These are phyloP conservation scores for Athalia circularis DNA, from an alignment of 2,888 invertebrate species.

Conservation along the genomic window DNA sequence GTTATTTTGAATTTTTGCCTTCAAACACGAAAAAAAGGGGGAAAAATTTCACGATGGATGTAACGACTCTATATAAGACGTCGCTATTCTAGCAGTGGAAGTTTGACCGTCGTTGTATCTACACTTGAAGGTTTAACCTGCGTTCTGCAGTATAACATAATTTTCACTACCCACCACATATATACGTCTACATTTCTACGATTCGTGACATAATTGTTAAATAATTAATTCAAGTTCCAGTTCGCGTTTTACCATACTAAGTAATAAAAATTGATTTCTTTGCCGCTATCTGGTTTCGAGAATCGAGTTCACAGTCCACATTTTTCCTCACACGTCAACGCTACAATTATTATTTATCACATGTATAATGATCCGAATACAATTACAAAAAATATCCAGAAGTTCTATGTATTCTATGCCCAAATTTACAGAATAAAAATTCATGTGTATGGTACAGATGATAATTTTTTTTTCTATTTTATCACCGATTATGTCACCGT, in stretches of 20 bases:
- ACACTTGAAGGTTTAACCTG: no score
- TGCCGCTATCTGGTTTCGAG: not conserved
- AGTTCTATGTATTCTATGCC: no score
- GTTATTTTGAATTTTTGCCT: not conserved
- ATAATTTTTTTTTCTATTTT: not conserved
- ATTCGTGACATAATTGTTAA: not conserved
- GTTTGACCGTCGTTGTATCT: no score
- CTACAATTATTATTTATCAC: no score
- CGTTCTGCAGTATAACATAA: no score
- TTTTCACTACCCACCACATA: no score
- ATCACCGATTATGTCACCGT: not conserved
- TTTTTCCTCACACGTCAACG: not conserved
- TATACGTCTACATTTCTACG: not conserved
- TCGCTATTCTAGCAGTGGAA: no score
- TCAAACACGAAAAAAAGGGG: not conserved
- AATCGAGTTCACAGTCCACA: not conserved
- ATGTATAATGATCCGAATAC: no score
- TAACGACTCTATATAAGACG: no score
- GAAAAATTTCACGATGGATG: not conserved
- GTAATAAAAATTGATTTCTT: slow-evolving; percentile 11
- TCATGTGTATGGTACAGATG: not conserved
- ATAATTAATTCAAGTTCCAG: not conserved
- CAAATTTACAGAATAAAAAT: not conserved
- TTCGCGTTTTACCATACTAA: slow-evolving; percentile 15
- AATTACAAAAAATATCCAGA: no score